Base-by-base conservation (phyloP, 2,888 invertebrate genomes). In the Drosophila mulleri region DNA sequence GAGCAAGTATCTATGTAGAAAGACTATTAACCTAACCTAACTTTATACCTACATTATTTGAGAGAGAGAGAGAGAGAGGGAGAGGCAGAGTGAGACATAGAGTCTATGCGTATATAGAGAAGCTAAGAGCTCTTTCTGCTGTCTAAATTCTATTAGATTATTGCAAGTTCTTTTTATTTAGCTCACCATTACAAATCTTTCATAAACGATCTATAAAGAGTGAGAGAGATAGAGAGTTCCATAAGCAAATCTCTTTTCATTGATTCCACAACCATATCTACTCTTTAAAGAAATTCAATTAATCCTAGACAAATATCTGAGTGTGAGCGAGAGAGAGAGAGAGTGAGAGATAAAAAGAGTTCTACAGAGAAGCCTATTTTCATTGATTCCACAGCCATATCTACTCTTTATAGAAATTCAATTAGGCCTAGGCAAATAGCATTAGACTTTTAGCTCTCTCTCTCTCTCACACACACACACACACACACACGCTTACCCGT, bases 211-310 rank as follows among this genome's bases (percentile, higher is more conserved):
- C 16, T 23, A 23, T 45, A 16, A 16, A 9, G 16, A 20, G 6
- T 11, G 48, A n/a, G 37, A 9, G 29, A 45, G 45, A 5, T 9
- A 2, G 32, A 16, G 23, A 23, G 23, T 12, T n/a, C 2, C 7
- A 52, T 32, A 20, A 52, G 20, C 20, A 18, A 20, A 11, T 20
- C 16, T 52, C 2, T 14, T 20, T 35, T 20, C 4, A 32, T 18
- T 9, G n/a, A 48, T 9, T 32, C 1, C 7, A 18, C 18, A 12
- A 18, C 26, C 29, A 29, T 2, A 18, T 29, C 6, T 7, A 14
- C 18, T 32, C 56, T 42, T 18, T 29, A 35, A 35, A 7, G 57
- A 12, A 32, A 50, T 7, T 29, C 18, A 50, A 50, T 50, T 50
- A 18, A 18, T 20, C 0, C 35, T n/a, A 23, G 8, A 20, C 23